Percentiles rank a stretch among this genome's conserved stretches.
These are phyloP conservation scores for Monochamus saltuarius DNA, from an alignment of 1,140 invertebrate species.

Conservation along the genomic window DNA sequence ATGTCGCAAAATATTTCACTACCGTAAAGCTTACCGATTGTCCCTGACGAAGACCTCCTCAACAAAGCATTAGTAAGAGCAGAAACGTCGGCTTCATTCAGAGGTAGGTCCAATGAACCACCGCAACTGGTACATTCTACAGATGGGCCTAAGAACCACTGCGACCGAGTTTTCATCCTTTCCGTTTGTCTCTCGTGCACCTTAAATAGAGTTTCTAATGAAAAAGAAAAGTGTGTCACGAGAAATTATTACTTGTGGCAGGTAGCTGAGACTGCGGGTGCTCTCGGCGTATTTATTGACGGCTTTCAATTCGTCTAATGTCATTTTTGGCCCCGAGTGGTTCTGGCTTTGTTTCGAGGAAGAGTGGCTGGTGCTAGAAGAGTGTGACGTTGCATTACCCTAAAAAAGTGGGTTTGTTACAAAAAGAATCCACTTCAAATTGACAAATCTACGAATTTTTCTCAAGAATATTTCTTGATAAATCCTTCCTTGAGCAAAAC, in stretches of 20 bases:
- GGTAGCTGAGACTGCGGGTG: constrained; percentile 86
- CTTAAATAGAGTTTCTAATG: constrained; percentile 53
- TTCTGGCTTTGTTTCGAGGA: constrained; percentile 56
- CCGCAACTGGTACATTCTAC: constrained; percentile 58
- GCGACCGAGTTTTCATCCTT: constrained; percentile 88
- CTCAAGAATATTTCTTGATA: neutral
- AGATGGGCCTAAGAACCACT: constrained; percentile 87
- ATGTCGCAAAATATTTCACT: neutral
- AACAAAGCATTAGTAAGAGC: constrained; percentile 45
- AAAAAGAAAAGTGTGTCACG: neutral
- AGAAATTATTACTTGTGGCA: constrained; percentile 73
- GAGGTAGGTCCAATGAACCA: constrained; percentile 55
- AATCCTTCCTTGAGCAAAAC: no score
- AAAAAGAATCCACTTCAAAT: neutral
- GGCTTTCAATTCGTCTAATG: constrained; percentile 77
- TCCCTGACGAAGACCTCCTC: constrained; percentile 48
- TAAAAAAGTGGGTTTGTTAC: constrained; percentile 18
- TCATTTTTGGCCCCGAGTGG: constrained; percentile 66
- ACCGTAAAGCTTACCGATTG: constrained; percentile 41
- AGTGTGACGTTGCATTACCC: constrained; percentile 53
- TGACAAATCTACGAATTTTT: neutral
- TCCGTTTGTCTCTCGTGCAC: constrained; percentile 92
- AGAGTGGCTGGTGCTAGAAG: constrained; percentile 58
- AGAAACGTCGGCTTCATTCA: constrained; percentile 57
- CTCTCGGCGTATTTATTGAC: constrained; percentile 90